These are phyloP conservation scores for Lasioglossum calceatum DNA, from an alignment of 2,888 invertebrate species.

Conservation along the genomic window DNA sequence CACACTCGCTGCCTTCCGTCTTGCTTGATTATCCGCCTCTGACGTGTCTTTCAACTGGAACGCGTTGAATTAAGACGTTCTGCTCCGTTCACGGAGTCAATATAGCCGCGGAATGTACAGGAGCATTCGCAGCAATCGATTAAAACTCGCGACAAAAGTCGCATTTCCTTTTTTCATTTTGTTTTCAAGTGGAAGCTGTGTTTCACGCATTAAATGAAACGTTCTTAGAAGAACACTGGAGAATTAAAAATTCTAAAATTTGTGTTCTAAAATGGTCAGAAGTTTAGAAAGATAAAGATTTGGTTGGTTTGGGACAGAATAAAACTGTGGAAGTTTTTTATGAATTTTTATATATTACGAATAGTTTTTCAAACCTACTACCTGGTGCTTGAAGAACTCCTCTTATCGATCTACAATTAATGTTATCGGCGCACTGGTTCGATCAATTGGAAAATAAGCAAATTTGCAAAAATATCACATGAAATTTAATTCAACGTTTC, in stretches of 20 bases:
- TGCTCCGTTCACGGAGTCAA: not conserved
- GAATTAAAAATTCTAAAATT: not conserved
- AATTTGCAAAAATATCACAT: too few species aligned
- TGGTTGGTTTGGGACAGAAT: not conserved
- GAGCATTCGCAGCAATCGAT: not conserved
- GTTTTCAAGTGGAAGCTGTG: not conserved
- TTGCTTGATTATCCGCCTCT: conserved; percentile 3
- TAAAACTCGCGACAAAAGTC: not conserved
- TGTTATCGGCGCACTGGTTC: too few species aligned
- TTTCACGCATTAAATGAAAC: not conserved
- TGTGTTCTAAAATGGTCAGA: not conserved
- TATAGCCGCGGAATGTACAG: not conserved
- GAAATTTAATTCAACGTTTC: too few species aligned
- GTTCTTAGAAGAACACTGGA: too few species aligned
- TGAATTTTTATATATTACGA: not conserved
- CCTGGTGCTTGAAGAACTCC: too few species aligned
- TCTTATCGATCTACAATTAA: not conserved
- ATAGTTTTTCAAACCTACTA: not conserved
- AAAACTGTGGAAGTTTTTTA: not conserved
- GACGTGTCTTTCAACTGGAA: not conserved
- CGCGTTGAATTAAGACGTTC: not conserved
- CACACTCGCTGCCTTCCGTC: conserved; percentile 11
- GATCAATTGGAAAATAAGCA: too few species aligned
- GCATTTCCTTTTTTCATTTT: not conserved
- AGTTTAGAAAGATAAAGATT: not conserved